A percentile compares a stretch with the other conserved stretches of the same genome.
phyloP scores from a whole-genome alignment of 53 echinoderm and acorn worm species.

The Echinometra lucunter region DNA sequence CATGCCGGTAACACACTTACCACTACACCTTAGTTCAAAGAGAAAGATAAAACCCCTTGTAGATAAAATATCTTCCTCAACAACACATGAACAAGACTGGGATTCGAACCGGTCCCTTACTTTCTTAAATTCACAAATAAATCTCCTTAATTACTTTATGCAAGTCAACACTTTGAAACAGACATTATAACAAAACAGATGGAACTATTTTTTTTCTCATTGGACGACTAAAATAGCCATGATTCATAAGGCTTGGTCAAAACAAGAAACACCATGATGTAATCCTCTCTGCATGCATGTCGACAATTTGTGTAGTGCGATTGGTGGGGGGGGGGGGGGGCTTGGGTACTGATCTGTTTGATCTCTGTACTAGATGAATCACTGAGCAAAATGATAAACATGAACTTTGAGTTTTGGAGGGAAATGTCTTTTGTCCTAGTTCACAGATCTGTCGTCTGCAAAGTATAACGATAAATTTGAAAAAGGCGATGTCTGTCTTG shows the following conservation, averaged over 20 bases:
- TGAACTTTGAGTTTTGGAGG: conserved; percentile 52
- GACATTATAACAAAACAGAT: neutral
- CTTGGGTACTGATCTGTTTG: neutral
- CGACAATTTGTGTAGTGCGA: neutral
- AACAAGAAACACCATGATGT: neutral
- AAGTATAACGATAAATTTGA: neutral
- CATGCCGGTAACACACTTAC: neutral
- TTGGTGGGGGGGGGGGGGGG: neutral
- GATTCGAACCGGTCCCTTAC: neutral
- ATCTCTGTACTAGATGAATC: neutral
- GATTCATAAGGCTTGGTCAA: neutral
- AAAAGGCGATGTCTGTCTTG: neutral
- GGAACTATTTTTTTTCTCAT: neutral
- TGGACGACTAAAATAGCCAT: neutral
- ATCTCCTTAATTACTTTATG: neutral
- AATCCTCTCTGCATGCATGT: neutral
- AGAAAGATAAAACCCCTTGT: neutral
- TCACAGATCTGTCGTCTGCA: neutral
- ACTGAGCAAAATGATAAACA: conserved; percentile 1
- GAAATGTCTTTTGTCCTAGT: conserved; percentile 15
- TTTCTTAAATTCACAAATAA: neutral
- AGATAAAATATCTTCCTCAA: neutral
- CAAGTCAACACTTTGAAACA: neutral
- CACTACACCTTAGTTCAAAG: neutral
- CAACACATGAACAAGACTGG: neutral